These are phyloP conservation scores for Metaphire vulgaris DNA, from an alignment of 1,140 invertebrate species.

Conservation along the genomic window DNA sequence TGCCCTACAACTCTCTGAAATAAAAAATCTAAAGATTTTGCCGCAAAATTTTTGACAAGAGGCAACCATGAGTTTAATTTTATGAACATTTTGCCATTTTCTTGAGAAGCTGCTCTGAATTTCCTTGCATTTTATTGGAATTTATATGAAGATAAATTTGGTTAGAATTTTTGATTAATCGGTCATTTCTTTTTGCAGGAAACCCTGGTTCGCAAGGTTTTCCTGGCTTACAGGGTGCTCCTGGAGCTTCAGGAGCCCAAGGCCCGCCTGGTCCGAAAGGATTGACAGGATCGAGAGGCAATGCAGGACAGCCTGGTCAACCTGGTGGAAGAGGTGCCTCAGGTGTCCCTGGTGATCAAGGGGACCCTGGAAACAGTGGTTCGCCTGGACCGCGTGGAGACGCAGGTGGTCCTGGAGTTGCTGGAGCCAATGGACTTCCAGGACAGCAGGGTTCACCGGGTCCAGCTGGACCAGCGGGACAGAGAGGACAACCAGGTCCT, in stretches of 20 bases:
- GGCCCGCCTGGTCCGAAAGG: conserved; percentile 45
- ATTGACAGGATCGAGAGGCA: conserved; percentile 39
- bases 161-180: background rate
- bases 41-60: too few species aligned
- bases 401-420: conserved; percentile 46
- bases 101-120: too few species aligned
- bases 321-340: conserved; percentile 46
- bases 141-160: too few species aligned
- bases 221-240: conserved; percentile 37
- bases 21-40: too few species aligned
- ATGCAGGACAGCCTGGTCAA: conserved; percentile 29
- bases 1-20: too few species aligned
- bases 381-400: conserved; percentile 44
- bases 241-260: conserved; percentile 50
- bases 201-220: conserved; percentile 4
- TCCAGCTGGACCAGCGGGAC: background rate
- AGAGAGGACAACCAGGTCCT: background rate
- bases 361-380: conserved; percentile 15
- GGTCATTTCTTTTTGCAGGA: background rate
- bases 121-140: too few species aligned
- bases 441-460: conserved; percentile 9
- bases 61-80: too few species aligned
- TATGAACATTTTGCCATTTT: too few species aligned
- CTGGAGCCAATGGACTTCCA: conserved; percentile 25
- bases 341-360: conserved; percentile 38